A percentile compares a stretch with the other conserved stretches of the same genome.
These are phyloP conservation scores for Eristalinus aeneus DNA, from an alignment of 2,888 invertebrate species.

Conservation along the genomic window DNA sequence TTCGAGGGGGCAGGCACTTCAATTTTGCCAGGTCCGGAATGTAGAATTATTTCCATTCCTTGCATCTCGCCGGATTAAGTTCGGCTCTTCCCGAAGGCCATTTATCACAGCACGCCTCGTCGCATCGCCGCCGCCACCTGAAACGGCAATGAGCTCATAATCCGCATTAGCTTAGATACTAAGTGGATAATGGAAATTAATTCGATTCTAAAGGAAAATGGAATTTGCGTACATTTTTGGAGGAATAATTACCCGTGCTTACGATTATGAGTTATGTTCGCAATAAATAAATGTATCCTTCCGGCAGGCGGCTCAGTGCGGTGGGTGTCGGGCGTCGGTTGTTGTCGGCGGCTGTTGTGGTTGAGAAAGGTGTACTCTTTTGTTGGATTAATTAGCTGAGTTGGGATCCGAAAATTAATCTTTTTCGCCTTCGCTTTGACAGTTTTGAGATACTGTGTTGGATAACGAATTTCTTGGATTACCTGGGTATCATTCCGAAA, in stretches of 20 bases:
- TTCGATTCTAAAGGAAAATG: slow-evolving; percentile 23
- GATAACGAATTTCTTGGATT: slow-evolving; percentile 1
- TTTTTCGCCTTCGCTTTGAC: slow-evolving; percentile 14
- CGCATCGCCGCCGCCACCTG: slow-evolving; percentile 12
- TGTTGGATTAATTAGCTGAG: slow-evolving; percentile 23
- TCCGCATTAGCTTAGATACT: slow-evolving; percentile 51
- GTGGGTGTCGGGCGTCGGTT: not conserved
- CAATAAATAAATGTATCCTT: slow-evolving; percentile 33
- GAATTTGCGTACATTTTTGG: slow-evolving; percentile 2
- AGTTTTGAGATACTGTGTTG: slow-evolving; percentile 12
- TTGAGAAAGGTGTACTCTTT: slow-evolving; percentile 12
- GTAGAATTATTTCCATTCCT: slow-evolving; percentile 24
- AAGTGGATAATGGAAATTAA: slow-evolving; percentile 59
- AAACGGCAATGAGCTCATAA: slow-evolving; percentile 49
- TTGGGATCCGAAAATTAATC: slow-evolving; percentile 27
- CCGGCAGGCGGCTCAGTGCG: too few relatives aligned
- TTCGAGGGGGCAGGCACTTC: slow-evolving; percentile 5
- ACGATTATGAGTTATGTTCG: slow-evolving; percentile 39
- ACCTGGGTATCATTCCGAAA: not conserved
- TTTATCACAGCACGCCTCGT: slow-evolving; percentile 28
- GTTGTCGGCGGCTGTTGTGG: not conserved
- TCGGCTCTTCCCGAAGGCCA: slow-evolving; percentile 1
- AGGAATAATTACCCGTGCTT: slow-evolving; percentile 16
- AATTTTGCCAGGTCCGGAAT: not conserved
- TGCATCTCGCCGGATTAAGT: slow-evolving; percentile 28